Base-by-base conservation (phyloP, 2,888 invertebrate genomes). In the Drosophila affinis region DNA sequence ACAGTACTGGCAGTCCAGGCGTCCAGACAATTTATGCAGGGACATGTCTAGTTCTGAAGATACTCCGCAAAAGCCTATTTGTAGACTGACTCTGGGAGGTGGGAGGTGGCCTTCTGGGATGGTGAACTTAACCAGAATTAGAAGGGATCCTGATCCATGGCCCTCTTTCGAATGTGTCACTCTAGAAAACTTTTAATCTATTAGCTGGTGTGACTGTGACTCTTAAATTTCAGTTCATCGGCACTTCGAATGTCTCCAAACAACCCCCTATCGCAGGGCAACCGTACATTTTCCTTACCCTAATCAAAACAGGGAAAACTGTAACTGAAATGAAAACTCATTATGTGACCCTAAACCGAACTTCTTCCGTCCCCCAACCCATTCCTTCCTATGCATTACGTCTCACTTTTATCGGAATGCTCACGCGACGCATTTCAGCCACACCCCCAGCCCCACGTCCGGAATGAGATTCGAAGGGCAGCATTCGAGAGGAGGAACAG, bases 381-480 rank as follows among this genome's bases (percentile, higher is more conserved):
- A 67, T 74, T 73, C 61, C 46, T 61, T 60, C 57, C 55, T 5
- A 39, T 60, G 56, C 69, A 70, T 75, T 75, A 70, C 64, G 59
- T 75, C 69, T 75, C 61, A 78, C 74, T 76, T 79, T 78, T 76
- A 81, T 81, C 79, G 85, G 72, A 81, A 78, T 64, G 69, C 47
- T 65, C 82, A 81, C 87, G 87, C 81, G 79, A 77, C 62, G 51
- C 21, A 62, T 49, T 62, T 52, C 34, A 44, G 45, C 53, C 54
- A 57, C 62, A 59, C 51, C 64, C 54, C 53, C 24, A 24, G 21
- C 24, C 24, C 4, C 29, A 29, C 29, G 29, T 2, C 67, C 12
- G 12, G 65, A 44, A 44, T 5, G 61, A 17, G 54, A 60, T 53
- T 53, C 45, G 1, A 10, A 3, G 32, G 17, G 39, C 29, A 51